Evolutionary conservation across 1,140 invertebrate species (phyloP).

Genomic region (Drosophila nannoptera): DNA sequence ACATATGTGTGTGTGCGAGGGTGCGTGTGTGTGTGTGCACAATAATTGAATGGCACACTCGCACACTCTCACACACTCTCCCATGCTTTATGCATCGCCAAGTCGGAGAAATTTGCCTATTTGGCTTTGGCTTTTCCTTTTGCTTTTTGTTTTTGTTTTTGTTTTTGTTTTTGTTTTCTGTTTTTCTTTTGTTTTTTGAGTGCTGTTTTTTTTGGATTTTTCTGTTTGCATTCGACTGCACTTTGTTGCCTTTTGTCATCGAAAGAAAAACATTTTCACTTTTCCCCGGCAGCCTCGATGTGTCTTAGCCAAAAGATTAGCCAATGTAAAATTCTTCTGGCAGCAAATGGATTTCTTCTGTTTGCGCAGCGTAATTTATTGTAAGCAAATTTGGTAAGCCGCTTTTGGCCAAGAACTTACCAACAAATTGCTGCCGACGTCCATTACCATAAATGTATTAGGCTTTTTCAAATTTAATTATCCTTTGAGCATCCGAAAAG

Average conservation of each 20-base stretch:
- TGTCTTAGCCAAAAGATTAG: slow-evolving; percentile 35
- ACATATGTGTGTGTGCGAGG: slow-evolving; percentile 17
- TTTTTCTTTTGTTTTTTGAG: slow-evolving; percentile 6
- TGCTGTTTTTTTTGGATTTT: slow-evolving; percentile 9
- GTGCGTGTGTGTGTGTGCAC: slow-evolving; percentile 21
- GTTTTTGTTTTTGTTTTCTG: slow-evolving; percentile 4
- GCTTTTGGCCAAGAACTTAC: slow-evolving; percentile 2
- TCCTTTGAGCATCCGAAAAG: slow-evolving; percentile 10
- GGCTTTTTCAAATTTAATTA: slow-evolving; percentile 37
- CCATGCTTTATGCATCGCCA: slow-evolving; percentile 42
- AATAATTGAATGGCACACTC: slow-evolving; percentile 41
- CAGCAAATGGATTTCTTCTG: slow-evolving; percentile 27
- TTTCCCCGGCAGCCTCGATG: slow-evolving; percentile 15
- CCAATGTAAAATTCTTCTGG: slow-evolving; percentile 23
- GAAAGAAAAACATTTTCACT: slow-evolving; percentile 46
- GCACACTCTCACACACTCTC: slow-evolving; percentile 12
- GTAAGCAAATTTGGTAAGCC: slow-evolving; percentile 28
- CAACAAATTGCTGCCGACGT: slow-evolving; percentile 22
- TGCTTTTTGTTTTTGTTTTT: slow-evolving; percentile 14
- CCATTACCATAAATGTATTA: slow-evolving; percentile 28
- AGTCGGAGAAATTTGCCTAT: slow-evolving; percentile 33
- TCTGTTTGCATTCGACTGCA: slow-evolving; percentile 7
- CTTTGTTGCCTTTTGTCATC: slow-evolving; percentile 32
- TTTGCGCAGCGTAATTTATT: slow-evolving; percentile 27
- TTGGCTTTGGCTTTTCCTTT: slow-evolving; percentile 14